Conservation (phyloP, 2,888 invertebrate species). For the Dioctria linearis region DNA sequence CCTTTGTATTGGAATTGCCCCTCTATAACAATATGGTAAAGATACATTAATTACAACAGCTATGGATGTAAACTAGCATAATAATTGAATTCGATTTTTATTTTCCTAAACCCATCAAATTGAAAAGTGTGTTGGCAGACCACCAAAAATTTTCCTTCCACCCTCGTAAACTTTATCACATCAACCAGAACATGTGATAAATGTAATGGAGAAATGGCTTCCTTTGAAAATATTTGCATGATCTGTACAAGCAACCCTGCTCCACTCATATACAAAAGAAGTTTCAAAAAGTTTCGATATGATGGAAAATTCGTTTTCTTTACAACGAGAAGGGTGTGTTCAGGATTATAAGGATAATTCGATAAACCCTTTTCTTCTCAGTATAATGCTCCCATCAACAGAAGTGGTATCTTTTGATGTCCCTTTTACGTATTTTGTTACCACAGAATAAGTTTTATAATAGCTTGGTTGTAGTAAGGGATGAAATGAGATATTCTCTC, state of each 20-base stretch:
- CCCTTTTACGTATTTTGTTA: conserved; percentile 36
- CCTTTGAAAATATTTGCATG: conserved; percentile 48
- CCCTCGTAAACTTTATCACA: not conserved
- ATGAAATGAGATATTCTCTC: conserved; percentile 13
- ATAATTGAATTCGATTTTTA: too few relatives aligned
- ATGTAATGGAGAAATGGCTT: conserved; percentile 44
- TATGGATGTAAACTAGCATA: too few relatives aligned
- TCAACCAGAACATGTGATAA: conserved; percentile 8
- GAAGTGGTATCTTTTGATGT: conserved; percentile 43
- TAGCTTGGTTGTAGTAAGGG: conserved; percentile 28
- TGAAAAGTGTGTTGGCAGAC: too few relatives aligned
- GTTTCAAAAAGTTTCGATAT: conserved; percentile 32
- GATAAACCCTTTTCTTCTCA: conserved; percentile 42
- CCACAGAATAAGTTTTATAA: conserved; percentile 36
- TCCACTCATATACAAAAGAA: conserved; percentile 2
- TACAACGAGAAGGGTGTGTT: conserved; percentile 34
- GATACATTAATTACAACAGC: too few relatives aligned
- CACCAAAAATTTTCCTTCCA: not conserved
- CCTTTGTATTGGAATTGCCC: too few relatives aligned
- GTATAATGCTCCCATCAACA: conserved; percentile 34
- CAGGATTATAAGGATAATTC: conserved; percentile 43
- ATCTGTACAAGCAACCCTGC: conserved; percentile 14
- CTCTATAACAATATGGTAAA: too few relatives aligned
- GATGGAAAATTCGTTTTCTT: conserved; percentile 26
- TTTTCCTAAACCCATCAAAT: too few relatives aligned